Evolutionary conservation across 2,888 invertebrate species (phyloP), one percentile per base, ranked within the genome.

Genomic region (Caenorhabditis zanzibari): DNA sequence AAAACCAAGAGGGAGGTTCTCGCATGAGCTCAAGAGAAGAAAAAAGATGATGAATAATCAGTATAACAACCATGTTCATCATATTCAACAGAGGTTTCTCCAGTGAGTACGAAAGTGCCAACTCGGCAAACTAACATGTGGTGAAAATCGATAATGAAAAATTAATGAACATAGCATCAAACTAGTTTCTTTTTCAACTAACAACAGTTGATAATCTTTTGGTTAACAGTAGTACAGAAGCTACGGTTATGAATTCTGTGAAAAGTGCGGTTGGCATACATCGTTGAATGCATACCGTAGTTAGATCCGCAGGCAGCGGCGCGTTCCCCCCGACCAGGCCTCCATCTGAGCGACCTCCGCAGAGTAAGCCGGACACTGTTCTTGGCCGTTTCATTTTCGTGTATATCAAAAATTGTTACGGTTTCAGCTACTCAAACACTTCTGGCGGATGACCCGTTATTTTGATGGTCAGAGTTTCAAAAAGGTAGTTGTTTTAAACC

Each of bases 301-400:
- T 82, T 82, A 72, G 82, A 82, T 82, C 59, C 79, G 82, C 82
- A 82, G 82, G 82, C 77, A 54, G 64, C 77, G 79, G 52, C 35
- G 82, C 79, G 82, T 66, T 59, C 73, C 32, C 61, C 68, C 47
- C 68, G 52, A 38, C 56, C 77, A 69, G 44, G 54, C 79, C 79
- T 35, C 72, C 28, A 16, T 64, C 41, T 52, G 16, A 44, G 61
- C 59, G 41, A 69, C 76, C 69, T 59, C 59, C 68, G 41, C 75
- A 66, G 44, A 56, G 54, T 49, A 22, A 49, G 22, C n/a, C 72
- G 61, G 22, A 58, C 61, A 64, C 44, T 47, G 76, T 76, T 76
- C 56, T 63, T 26, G n/a, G n/a, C 38, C 26, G 16, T 61, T 61
- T 73, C 44, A 19, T 41, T 68, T 59, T 69, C 19, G 10, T 7